These are phyloP conservation scores for Cheilosia pagana DNA, from an alignment of 2,888 invertebrate genomes.

Conservation along the genomic window DNA sequence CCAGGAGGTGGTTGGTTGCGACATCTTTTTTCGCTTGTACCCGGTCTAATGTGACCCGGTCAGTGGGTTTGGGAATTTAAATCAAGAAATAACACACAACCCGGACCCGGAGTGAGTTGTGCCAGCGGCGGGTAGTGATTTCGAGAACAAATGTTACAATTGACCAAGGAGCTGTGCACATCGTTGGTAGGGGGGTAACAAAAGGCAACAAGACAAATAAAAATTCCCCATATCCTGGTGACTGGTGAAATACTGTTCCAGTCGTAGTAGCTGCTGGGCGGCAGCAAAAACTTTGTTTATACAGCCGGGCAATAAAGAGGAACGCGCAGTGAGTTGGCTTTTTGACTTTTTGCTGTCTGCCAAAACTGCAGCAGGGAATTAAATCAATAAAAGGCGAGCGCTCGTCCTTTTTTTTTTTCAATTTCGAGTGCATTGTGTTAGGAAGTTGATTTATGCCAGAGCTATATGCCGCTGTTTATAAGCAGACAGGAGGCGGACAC, in stretches of 20 bases:
- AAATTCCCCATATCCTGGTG: slow-evolving; percentile 26
- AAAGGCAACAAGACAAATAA: slow-evolving; percentile 38
- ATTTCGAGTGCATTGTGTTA: slow-evolving; percentile 36
- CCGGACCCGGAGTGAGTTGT: slow-evolving; percentile 1
- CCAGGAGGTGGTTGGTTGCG: slow-evolving; percentile 11
- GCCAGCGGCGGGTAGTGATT: slow-evolving; percentile 35
- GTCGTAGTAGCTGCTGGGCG: slow-evolving; percentile 15
- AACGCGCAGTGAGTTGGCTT: slow-evolving; percentile 43
- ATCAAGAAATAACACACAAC: slow-evolving; percentile 52
- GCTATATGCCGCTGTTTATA: slow-evolving; percentile 38
- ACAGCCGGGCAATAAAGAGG: slow-evolving; percentile 22
- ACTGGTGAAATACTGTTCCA: slow-evolving; percentile 26
- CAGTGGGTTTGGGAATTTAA: slow-evolving; percentile 59
- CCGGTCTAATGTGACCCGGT: slow-evolving; percentile 38
- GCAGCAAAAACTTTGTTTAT: slow-evolving; percentile 63
- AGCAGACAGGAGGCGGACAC: slow-evolving; percentile 24
- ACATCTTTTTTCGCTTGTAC: not conserved
- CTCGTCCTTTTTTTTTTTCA: slow-evolving; percentile 18
- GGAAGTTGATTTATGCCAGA: slow-evolving; percentile 63
- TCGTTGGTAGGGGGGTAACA: slow-evolving; percentile 8
- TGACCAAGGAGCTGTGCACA: slow-evolving; percentile 34
- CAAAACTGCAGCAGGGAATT: slow-evolving; percentile 50
- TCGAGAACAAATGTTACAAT: slow-evolving; percentile 51
- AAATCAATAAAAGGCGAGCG: slow-evolving; percentile 57
- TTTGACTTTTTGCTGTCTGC: slow-evolving; percentile 26